Evolutionary conservation across 2,113 vertebrate genomes (phyloP), one percentile per base, ranked within the genome.

Genomic region (Meriones unguiculatus): DNA sequence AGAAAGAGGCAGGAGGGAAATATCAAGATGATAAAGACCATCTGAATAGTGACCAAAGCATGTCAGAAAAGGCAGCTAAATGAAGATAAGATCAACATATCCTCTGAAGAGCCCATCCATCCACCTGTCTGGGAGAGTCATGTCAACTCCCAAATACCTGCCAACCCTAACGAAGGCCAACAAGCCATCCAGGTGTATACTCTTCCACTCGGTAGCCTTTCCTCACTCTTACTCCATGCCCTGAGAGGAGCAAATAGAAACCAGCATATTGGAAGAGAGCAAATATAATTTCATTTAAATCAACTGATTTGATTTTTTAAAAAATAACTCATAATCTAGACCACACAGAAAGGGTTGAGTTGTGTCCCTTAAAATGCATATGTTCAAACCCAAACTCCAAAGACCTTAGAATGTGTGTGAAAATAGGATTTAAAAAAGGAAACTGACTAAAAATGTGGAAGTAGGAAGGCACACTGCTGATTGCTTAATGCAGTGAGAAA

Each of bases 11-110:
- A 87, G 30, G 22, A 14, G 11, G 1, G 1, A 59, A 50, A 50
- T 9, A 30, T 22, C 12, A 4, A 35, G 67, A 52, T 17, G 35
- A 69, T 62, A 10, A 20, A 30, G 7, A 59, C 32, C 38, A 76
- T 73, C 12, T 62, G 80, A 73, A 38, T 18, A 75, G 35, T 35
- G 20, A 32, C 11, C 0, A 32, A 69, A 12, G 35, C 14, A 28
- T 2, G 7, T 4, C 5, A 4, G 4, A 6, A 22, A 50, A n/a
- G 78, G 17, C 28, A 90, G 2, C 5, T 52, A 15, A 76, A 77
- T 0, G 41, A 8, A 82, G 7, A 13, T 8, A 89, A 72, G 4
- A 22, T 10, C 4, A 13, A 0, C 17, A 57, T 2, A 22, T 2
- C n/a, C 11, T 90, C 59, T 81, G 5, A 69, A 81, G 14, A 69